Conservation (phyloP, 2,113 vertebrate species). For the Alexandromys fortis region DNA sequence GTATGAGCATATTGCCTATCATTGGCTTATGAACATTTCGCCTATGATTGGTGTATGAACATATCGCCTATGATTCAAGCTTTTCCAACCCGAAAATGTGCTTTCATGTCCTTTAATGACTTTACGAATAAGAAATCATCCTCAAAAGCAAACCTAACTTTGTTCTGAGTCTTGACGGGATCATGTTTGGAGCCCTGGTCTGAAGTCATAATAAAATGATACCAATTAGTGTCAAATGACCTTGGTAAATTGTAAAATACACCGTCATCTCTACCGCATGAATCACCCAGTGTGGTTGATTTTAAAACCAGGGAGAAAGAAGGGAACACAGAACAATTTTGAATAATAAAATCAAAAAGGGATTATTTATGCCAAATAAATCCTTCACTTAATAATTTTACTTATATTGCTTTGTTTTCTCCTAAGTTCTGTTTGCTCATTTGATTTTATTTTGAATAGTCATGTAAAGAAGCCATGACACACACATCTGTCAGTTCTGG, state of each 20-base stretch:
- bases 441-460: neutral
- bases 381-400: neutral
- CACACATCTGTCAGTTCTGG: neutral
- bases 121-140: conserved; percentile 80
- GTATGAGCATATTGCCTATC: too few species aligned
- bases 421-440: neutral
- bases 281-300: neutral
- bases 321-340: neutral
- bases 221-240: conserved; percentile 71
- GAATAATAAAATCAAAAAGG: neutral
- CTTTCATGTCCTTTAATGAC: conserved; percentile 76
- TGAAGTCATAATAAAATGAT: conserved; percentile 78
- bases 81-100: conserved; percentile 73
- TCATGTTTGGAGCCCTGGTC: conserved; percentile 72
- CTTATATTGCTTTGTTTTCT: neutral
- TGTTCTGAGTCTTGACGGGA: conserved; percentile 64
- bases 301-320: neutral
- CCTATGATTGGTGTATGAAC: too few species aligned
- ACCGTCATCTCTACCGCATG: neutral
- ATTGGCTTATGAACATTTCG: too few species aligned
- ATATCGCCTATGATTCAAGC: conserved; percentile 55
- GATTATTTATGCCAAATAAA: neutral
- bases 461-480: neutral
- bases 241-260: conserved; percentile 59
- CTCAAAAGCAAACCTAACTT: conserved; percentile 78